Evolutionary conservation across 2,888 invertebrate genomes (phyloP), one percentile per base, ranked within the genome.

Genomic region (Ecliptopera silaceata): DNA sequence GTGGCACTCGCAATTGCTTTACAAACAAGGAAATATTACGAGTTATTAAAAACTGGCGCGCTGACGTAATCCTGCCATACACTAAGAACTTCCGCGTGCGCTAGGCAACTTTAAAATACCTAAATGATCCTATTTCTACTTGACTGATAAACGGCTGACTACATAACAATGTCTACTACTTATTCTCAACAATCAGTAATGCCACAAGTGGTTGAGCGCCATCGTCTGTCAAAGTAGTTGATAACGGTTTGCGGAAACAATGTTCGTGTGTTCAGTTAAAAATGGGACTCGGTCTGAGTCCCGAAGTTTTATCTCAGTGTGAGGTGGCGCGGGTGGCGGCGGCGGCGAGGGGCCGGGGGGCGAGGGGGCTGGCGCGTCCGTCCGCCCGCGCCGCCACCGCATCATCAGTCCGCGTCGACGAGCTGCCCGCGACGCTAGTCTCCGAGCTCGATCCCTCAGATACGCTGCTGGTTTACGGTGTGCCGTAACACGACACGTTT

Each of bases 401-500:
- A 84, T 84, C 83, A 80, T 84, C 90, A 91, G 91, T 91, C 81
- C 89, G 87, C 88, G 86, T 84, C 82, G 84, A 81, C 88, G 84
- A 90, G 90, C 82, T 81, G 84, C 80, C 77, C 80, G 85, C 82
- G 86, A 87, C 88, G 88, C 85, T 85, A 79, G 89, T 84, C 76
- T 87, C 84, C 81, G 84, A 86, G 80, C 79, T 82, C 70, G 80
- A 77, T 90, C 91, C 90, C 90, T 89, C 91, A 91, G 90, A 91
- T 90, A 89, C 90, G 88, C 86, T 90, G 90, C 89, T 90, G 90
- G 87, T 88, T 90, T 90, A 90, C 90, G 90, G 90, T 82, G 86
- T 79, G 83, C 90, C 90, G 90, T 90, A 90, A 90, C 88, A 90
- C 88, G 90, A 90, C 90, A 91, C 90, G 90, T 91, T 91, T 91